Evolutionary conservation across 2,888 invertebrate species (phyloP).

Genomic region (Capitulum mitella): DNA sequence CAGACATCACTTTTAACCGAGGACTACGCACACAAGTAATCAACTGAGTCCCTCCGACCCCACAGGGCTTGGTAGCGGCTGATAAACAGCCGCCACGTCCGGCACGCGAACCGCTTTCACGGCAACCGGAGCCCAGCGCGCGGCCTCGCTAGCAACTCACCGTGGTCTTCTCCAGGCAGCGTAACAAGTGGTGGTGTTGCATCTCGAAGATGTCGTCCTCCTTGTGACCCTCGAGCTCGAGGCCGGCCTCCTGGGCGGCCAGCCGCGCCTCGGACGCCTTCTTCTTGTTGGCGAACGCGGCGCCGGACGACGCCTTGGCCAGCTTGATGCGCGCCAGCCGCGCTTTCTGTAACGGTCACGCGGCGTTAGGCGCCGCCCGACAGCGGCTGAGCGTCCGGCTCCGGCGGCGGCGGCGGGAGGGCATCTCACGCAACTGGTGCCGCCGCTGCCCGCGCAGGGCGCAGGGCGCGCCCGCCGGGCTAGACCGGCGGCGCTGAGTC

Average conservation of each 20-base stretch:
- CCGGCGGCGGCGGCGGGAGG: too few species aligned
- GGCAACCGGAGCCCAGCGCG: neutral
- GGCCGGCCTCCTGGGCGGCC: slow-evolving; percentile 85
- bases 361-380: neutral
- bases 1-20: too few species aligned
- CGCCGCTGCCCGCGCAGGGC: too few species aligned
- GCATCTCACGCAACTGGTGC: too few species aligned
- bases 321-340: slow-evolving; percentile 95
- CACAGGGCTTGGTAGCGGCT: too few species aligned
- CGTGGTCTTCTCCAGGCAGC: slow-evolving; percentile 97
- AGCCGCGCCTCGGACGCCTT: slow-evolving; percentile 93
- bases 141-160: slow-evolving; percentile 51
- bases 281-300: slow-evolving; percentile 97
- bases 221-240: slow-evolving; percentile 79
- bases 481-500: too few species aligned
- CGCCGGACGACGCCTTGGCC: slow-evolving; percentile 97
- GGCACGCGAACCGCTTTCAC: too few species aligned
- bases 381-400: too few species aligned
- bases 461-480: too few species aligned
- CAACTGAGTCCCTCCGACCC: too few species aligned
- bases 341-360: slow-evolving; percentile 73
- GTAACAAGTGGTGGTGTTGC: slow-evolving; percentile 95
- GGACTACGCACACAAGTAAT: too few species aligned
- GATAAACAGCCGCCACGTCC: too few species aligned
- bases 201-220: slow-evolving; percentile 97